These are phyloP conservation scores for Beaufortia kweichowensis DNA, from an alignment of 2,113 vertebrate species.

Conservation along the genomic window DNA sequence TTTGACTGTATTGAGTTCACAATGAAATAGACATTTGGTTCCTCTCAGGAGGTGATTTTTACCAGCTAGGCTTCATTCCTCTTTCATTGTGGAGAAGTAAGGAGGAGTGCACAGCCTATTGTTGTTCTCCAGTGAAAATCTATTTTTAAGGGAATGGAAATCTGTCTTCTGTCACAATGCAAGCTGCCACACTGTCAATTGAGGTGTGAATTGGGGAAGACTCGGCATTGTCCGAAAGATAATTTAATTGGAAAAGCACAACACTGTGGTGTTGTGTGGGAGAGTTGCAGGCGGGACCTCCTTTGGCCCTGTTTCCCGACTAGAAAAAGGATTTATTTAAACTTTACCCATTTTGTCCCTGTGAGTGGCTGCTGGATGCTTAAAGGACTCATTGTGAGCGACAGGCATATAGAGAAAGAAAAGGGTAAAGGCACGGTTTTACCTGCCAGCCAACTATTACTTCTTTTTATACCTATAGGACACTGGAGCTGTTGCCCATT, in stretches of 20 bases:
- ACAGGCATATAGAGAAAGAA: slow-evolving; percentile 59
- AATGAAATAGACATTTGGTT: slow-evolving; percentile 63
- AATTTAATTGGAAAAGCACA: slow-evolving; percentile 75
- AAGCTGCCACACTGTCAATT: slow-evolving; percentile 73
- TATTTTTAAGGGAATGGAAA: slow-evolving; percentile 76
- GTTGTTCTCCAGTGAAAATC: slow-evolving; percentile 71
- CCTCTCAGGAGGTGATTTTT: slow-evolving; percentile 44
- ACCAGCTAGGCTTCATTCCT: slow-evolving; percentile 61
- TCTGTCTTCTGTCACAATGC: slow-evolving; percentile 71
- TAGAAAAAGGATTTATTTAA: slow-evolving; percentile 65
- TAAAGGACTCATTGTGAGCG: slow-evolving; percentile 76
- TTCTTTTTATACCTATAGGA: neutral
- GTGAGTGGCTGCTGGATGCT: slow-evolving; percentile 60
- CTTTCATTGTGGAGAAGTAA: slow-evolving; percentile 66
- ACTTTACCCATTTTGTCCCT: slow-evolving; percentile 50
- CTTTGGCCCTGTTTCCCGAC: slow-evolving; percentile 66
- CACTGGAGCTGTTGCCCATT: neutral
- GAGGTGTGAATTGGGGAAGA: slow-evolving; percentile 72
- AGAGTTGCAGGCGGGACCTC: slow-evolving; percentile 65
- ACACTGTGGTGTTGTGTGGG: slow-evolving; percentile 70
- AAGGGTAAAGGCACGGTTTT: slow-evolving; percentile 31
- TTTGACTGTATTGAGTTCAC: slow-evolving; percentile 42
- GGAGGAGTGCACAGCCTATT: slow-evolving; percentile 68
- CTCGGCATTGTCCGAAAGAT: slow-evolving; percentile 74
- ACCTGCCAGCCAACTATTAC: slow-evolving; percentile 72